phyloP scores from a whole-genome alignment of 2,113 vertebrate genomes.

The Eulemur rufifrons region DNA sequence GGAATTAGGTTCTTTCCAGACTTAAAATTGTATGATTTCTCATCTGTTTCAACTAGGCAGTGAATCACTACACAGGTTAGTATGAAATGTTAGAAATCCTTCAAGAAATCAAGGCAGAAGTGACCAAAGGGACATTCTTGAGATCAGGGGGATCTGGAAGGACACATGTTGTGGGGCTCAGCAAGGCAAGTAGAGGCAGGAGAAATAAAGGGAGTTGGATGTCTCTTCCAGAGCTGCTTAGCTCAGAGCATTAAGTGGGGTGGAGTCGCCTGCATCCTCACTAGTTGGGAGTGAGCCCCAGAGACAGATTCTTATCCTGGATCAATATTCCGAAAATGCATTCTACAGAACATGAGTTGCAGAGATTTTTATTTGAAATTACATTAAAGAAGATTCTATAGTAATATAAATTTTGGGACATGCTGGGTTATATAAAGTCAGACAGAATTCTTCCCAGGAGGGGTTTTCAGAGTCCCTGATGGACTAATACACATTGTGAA shows the following conservation, averaged over 20 bases:
- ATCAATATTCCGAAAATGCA: slow-evolving; percentile 17
- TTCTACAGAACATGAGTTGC: neutral
- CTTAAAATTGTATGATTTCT: neutral
- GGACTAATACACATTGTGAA: neutral
- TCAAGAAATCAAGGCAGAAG: neutral
- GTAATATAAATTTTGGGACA: neutral
- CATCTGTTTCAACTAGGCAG: neutral
- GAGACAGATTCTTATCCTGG: neutral
- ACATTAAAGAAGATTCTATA: neutral
- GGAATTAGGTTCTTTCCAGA: neutral
- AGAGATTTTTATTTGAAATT: neutral
- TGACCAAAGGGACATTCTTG: neutral
- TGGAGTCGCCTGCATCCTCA: neutral
- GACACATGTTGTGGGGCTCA: neutral
- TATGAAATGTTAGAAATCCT: neutral
- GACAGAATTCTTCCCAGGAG: neutral
- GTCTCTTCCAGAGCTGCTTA: neutral
- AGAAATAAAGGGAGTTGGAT: neutral
- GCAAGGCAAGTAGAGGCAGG: neutral
- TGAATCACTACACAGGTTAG: neutral
- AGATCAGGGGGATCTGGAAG: neutral
- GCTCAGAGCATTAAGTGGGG: neutral
- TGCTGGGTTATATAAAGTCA: neutral
- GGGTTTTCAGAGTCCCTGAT: neutral
- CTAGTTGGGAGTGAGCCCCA: neutral